A percentile compares a stretch with the other conserved stretches of the same genome.
phyloP scores from a whole-genome alignment of 2,113 vertebrate genomes.

The Ptilorrhoa leucosticta region DNA sequence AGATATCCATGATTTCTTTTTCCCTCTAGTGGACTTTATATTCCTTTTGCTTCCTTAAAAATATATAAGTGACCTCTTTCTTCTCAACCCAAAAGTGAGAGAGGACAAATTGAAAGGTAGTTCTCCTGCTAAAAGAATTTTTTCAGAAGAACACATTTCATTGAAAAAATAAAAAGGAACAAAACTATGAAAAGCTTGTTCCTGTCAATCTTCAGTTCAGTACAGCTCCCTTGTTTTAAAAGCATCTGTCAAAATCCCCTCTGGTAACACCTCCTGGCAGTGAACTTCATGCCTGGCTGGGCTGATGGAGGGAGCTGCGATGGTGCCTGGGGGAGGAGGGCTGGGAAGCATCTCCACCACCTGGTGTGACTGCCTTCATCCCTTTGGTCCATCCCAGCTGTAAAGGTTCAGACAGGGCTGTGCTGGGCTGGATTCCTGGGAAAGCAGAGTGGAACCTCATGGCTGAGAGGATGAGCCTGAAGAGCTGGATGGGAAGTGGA shows the following conservation, averaged over 20 bases:
- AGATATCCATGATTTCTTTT: background rate
- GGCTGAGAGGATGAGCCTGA: background rate
- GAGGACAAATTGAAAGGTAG: slow-evolving; percentile 2
- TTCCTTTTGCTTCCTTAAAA: background rate
- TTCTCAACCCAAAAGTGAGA: background rate
- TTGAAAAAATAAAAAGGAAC: background rate
- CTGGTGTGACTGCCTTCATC: no score
- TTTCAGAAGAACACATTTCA: background rate
- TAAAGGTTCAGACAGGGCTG: no score
- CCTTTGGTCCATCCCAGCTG: no score
- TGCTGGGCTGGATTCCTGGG: accelerated
- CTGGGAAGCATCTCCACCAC: background rate
- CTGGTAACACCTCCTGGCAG: background rate
- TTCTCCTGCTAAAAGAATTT: background rate
- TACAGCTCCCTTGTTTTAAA: background rate
- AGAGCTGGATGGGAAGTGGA: background rate
- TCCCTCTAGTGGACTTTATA: background rate
- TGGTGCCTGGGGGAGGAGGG: accelerated
- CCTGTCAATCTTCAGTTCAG: background rate
- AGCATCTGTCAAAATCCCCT: background rate
- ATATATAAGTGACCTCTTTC: background rate
- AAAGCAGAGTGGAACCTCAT: background rate
- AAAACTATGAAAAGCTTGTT: background rate
- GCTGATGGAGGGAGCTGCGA: background rate
- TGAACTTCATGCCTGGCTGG: background rate